Conservation (phyloP, 2,888 invertebrate genomes). For the Rhingia campestris region DNA sequence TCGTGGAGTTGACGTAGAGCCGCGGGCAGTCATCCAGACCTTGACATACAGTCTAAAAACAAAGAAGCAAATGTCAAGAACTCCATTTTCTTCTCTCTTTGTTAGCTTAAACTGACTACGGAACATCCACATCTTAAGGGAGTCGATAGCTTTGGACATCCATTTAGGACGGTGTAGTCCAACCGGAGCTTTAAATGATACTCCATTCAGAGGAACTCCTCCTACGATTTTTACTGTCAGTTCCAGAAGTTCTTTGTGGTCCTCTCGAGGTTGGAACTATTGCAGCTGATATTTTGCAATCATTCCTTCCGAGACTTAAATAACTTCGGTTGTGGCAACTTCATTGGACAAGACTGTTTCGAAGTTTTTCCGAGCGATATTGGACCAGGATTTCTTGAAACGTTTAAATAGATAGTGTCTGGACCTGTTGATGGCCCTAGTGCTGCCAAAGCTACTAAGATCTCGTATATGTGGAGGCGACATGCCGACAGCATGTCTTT, state of each 20-base stretch:
- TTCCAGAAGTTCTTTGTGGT: slow-evolving; percentile 39
- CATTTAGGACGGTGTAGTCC: slow-evolving; percentile 41
- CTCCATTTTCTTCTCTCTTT: no score
- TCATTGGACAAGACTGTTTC: no score
- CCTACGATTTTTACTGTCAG: slow-evolving; percentile 39
- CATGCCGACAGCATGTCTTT: slow-evolving; percentile 28
- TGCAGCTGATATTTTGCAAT: slow-evolving; percentile 7
- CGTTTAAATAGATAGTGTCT: slow-evolving; percentile 37
- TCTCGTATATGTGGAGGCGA: slow-evolving; percentile 45
- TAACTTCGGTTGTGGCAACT: neutral
- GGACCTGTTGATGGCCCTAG: slow-evolving; percentile 25
- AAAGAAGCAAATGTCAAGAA: no score
- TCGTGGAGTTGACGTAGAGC: slow-evolving; percentile 21
- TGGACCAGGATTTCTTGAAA: slow-evolving; percentile 13
- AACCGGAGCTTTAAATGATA: slow-evolving; percentile 33
- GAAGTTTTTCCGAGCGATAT: slow-evolving; percentile 15
- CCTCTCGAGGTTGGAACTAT: slow-evolving; percentile 39
- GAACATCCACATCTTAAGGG: slow-evolving; percentile 27
- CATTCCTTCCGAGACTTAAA: neutral
- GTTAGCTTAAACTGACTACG: slow-evolving; percentile 16
- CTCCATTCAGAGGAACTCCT: slow-evolving; percentile 26
- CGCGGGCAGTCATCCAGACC: neutral
- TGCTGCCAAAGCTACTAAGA: slow-evolving; percentile 17
- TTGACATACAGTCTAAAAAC: neutral
- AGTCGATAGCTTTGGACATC: slow-evolving; percentile 35